These are phyloP conservation scores for Drosophila borborema DNA, from an alignment of 2,888 invertebrate species.

Conservation along the genomic window DNA sequence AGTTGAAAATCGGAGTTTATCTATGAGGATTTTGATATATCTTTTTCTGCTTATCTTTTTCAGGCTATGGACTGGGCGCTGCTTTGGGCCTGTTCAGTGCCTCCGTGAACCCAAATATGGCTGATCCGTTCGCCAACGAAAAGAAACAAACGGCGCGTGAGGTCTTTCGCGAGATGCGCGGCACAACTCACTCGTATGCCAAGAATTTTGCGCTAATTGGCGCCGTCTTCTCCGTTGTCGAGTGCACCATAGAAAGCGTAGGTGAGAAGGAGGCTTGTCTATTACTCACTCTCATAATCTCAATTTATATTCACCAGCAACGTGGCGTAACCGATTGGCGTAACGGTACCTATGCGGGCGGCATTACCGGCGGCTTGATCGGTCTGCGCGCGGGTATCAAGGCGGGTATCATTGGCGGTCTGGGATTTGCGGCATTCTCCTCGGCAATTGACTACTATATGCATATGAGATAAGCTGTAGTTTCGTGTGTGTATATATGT, in stretches of 20 bases:
- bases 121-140: slow-evolving; percentile 87
- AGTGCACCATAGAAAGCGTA: slow-evolving; percentile 97
- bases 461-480: slow-evolving; percentile 85
- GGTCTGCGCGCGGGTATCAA: slow-evolving; percentile 96
- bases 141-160: slow-evolving; percentile 94
- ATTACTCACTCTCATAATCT: background rate
- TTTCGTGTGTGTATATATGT: slow-evolving; percentile 11
- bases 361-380: slow-evolving; percentile 95
- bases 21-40: background rate
- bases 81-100: slow-evolving; percentile 98
- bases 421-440: slow-evolving; percentile 99
- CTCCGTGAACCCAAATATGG: slow-evolving; percentile 95
- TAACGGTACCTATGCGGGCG: slow-evolving; percentile 98
- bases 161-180: slow-evolving; percentile 96
- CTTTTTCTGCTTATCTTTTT: slow-evolving; percentile 11
- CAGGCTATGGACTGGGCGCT: slow-evolving; percentile 97
- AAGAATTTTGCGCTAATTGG: slow-evolving; percentile 99
- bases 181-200: slow-evolving; percentile 95
- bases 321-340: slow-evolving; percentile 98
- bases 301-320: slow-evolving; percentile 84
- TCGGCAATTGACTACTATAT: slow-evolving; percentile 98
- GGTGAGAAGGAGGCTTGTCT: slow-evolving; percentile 66
- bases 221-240: slow-evolving; percentile 96
- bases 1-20: slow-evolving; percentile 47
- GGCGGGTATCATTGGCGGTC: slow-evolving; percentile 96